Evolutionary conservation across 2,113 vertebrate species (phyloP).

Genomic region (Syngnathus floridae): DNA sequence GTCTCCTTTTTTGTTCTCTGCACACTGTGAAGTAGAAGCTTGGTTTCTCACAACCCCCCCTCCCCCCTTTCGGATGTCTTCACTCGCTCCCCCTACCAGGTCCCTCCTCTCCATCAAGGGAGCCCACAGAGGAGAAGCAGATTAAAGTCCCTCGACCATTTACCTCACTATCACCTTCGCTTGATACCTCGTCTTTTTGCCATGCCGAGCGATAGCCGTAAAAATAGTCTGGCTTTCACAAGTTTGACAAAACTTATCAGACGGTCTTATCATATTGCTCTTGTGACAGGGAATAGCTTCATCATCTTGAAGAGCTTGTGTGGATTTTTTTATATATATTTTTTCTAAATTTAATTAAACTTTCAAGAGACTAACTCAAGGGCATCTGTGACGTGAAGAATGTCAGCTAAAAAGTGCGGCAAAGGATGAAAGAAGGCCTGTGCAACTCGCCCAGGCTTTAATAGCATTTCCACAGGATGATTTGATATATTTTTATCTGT

Average conservation of each 20-base stretch:
- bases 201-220: conserved; percentile 4
- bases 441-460: conserved; percentile 11
- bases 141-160: conserved; percentile 39
- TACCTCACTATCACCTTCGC: conserved; percentile 54
- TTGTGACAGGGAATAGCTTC: conserved; percentile 12
- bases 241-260: conserved; percentile 40
- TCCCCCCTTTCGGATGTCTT: conserved; percentile 47
- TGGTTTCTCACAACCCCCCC: conserved; percentile 21
- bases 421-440: conserved; percentile 6
- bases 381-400: conserved; percentile 23
- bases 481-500: conserved; percentile 36
- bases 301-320: conserved; percentile 10
- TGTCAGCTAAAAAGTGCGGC: conserved; percentile 24
- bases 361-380: conserved; percentile 21
- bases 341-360: conserved; percentile 22
- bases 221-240: conserved; percentile 22
- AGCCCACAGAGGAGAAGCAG: conserved; percentile 54
- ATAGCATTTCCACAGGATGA: conserved; percentile 11
- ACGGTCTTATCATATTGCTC: conserved; percentile 18
- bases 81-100: conserved; percentile 52
- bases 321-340: not conserved
- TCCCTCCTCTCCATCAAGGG: conserved; percentile 56
- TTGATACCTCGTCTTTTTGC: conserved; percentile 35
- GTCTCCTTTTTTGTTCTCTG: conserved; percentile 40
- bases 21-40: conserved; percentile 41